These are phyloP conservation scores for Psittacula echo DNA, from an alignment of 2,797 vertebrate genomes.

Conservation along the genomic window DNA sequence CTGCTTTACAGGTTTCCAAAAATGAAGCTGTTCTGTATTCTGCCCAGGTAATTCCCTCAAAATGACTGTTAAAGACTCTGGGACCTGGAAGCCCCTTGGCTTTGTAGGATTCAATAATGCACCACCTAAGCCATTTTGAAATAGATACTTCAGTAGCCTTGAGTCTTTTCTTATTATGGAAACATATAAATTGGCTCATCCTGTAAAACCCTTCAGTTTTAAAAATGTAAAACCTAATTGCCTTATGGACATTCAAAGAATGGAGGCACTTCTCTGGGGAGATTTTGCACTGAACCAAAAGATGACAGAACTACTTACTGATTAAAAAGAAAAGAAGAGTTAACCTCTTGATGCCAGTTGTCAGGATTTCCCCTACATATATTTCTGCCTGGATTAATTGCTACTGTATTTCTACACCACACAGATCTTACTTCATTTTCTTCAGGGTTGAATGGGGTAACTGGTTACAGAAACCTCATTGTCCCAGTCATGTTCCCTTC, in stretches of 20 bases:
- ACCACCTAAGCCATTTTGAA: constrained; percentile 69
- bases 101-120: constrained; percentile 72
- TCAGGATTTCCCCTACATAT: constrained; percentile 59
- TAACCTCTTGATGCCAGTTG: constrained; percentile 65
- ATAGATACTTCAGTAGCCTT: constrained; percentile 50
- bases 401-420: constrained; percentile 24
- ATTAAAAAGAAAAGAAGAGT: constrained; percentile 68
- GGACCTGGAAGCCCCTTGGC: constrained; percentile 70
- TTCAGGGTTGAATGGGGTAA: constrained; percentile 43
- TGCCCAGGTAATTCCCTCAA: constrained; percentile 61
- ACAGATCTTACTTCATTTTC: constrained; percentile 25
- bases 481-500: constrained; percentile 44
- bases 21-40: constrained; percentile 63
- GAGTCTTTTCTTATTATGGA: constrained; percentile 71
- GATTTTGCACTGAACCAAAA: constrained; percentile 63
- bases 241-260: constrained; percentile 75
- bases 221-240: constrained; percentile 75
- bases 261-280: constrained; percentile 73
- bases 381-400: constrained; percentile 61
- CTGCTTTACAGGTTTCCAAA: constrained; percentile 20
- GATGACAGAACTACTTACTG: constrained; percentile 73
- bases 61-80: constrained; percentile 67
- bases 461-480: constrained; percentile 51
- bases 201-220: constrained; percentile 70
- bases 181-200: constrained; percentile 66